Conservation (phyloP, 2,888 invertebrate species). For the Microplitis manilae region DNA sequence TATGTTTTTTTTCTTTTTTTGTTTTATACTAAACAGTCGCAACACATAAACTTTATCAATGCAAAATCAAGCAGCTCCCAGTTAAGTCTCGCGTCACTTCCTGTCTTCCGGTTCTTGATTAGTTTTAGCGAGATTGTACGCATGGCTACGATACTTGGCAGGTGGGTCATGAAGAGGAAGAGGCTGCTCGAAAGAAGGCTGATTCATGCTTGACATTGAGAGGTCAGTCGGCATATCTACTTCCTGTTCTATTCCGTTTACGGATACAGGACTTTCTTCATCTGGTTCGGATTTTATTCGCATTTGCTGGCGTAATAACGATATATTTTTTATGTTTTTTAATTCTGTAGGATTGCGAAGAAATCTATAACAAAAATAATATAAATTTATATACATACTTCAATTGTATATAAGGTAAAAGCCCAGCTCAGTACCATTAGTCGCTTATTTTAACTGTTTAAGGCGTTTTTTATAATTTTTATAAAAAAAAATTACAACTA, state of each 20-base stretch:
- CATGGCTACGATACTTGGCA: constrained; percentile 69
- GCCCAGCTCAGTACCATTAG: too few relatives aligned
- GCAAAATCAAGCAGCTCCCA: constrained; percentile 48
- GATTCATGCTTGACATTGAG: constrained; percentile 69
- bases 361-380: constrained; percentile 76
- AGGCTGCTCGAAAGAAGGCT: constrained; percentile 59
- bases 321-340: constrained; percentile 95
- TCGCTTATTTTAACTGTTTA: too few relatives aligned
- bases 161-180: constrained; percentile 67
- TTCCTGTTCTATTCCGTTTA: constrained; percentile 64
- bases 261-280: constrained; percentile 59
- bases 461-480: too few relatives aligned
- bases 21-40: constrained; percentile 33
- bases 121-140: constrained; percentile 68
- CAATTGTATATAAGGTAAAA: too few relatives aligned
- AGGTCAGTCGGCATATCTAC: constrained; percentile 70
- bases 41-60: constrained; percentile 40
- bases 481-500: too few relatives aligned
- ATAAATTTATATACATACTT: background rate
- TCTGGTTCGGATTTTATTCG: constrained; percentile 69
- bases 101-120: constrained; percentile 68
- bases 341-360: constrained; percentile 93
- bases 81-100: constrained; percentile 68
- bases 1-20: background rate
- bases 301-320: constrained; percentile 87